These are phyloP conservation scores for Pteronotus mesoamericanus DNA, from an alignment of 2,797 vertebrate genomes.

Conservation along the genomic window DNA sequence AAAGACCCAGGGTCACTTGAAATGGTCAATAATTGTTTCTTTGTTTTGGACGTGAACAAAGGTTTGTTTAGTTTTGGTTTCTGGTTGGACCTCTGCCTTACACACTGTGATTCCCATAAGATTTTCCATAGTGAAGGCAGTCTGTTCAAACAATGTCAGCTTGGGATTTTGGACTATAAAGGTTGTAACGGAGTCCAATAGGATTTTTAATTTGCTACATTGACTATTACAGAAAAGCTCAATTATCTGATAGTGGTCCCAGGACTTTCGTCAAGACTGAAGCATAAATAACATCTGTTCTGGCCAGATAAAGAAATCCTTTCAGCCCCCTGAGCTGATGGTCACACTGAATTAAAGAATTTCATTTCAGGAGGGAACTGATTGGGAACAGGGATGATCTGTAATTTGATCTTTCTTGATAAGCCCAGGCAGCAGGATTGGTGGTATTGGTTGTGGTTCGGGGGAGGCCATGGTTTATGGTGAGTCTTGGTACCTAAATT, in stretches of 20 bases:
- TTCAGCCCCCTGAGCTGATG: neutral
- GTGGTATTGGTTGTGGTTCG: neutral
- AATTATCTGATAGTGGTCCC: neutral
- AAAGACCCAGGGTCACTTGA: neutral
- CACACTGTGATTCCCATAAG: neutral
- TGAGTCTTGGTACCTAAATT: neutral
- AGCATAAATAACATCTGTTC: slow-evolving; percentile 2
- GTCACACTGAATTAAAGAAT: neutral
- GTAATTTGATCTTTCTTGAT: neutral
- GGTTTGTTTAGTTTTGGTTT: neutral
- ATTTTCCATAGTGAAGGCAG: neutral
- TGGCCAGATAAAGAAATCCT: neutral
- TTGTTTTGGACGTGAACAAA: neutral
- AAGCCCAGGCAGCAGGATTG: neutral
- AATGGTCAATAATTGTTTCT: neutral
- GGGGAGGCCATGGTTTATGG: neutral
- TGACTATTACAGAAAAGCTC: slow-evolving; percentile 1
- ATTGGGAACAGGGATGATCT: neutral
- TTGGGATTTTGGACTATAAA: neutral
- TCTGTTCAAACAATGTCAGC: neutral
- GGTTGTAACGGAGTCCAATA: neutral
- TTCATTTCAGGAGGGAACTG: neutral
- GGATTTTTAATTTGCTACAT: slow-evolving; percentile 37
- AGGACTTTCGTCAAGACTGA: neutral
- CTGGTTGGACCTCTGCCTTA: neutral